These are phyloP conservation scores for Campylomormyrus numenius DNA, from an alignment of 2,113 vertebrate genomes.

Conservation along the genomic window DNA sequence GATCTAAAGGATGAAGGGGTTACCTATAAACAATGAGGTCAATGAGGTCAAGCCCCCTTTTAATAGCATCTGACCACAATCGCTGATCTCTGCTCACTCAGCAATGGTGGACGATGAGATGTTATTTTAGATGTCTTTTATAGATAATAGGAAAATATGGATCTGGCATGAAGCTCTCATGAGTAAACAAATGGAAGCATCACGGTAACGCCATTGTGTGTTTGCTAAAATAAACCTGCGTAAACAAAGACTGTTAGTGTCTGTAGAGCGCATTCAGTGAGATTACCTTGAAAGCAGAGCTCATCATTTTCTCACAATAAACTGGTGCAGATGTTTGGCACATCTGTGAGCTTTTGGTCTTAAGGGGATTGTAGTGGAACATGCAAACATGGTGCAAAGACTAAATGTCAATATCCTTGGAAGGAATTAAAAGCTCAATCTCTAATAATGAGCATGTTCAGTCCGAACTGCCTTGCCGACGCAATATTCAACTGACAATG, in stretches of 20 bases:
- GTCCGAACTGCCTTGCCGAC: background rate
- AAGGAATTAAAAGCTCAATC: conserved; percentile 16
- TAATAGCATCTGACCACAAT: background rate
- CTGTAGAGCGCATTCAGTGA: conserved; percentile 28
- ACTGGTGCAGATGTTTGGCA: conserved; percentile 49
- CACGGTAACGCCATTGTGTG: conserved; percentile 22
- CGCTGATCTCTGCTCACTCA: background rate
- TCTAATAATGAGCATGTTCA: conserved; percentile 6
- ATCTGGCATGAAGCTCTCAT: background rate
- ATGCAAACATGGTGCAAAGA: conserved; percentile 40
- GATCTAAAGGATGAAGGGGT: background rate
- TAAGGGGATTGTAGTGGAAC: conserved; percentile 39
- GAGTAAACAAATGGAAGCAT: conserved; percentile 4
- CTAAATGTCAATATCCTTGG: conserved; percentile 15
- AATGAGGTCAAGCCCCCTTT: background rate
- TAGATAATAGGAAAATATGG: conserved; percentile 6
- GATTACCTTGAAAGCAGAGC: conserved; percentile 28
- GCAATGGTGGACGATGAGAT: background rate
- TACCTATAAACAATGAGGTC: background rate
- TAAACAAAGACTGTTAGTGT: conserved; percentile 38
- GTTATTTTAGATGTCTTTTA: conserved; percentile 13
- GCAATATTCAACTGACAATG: background rate
- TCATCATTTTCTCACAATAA: conserved; percentile 44
- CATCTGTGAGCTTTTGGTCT: conserved; percentile 31
- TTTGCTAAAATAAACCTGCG: conserved; percentile 29